phyloP scores from a whole-genome alignment of 2,888 invertebrate species.

The Andrena marginata region DNA sequence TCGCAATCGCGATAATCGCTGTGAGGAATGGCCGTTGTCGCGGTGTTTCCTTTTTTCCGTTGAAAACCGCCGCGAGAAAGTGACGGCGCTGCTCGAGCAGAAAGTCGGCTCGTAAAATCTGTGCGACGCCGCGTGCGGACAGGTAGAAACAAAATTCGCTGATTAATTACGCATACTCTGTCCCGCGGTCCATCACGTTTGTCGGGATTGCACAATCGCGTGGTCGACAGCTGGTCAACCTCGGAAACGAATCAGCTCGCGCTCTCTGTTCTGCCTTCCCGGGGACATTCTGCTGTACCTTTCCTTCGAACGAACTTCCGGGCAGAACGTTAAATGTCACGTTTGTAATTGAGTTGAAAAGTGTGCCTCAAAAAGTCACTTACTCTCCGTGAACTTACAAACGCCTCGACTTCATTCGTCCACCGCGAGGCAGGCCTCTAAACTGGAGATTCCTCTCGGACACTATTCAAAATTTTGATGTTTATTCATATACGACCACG shows the following conservation, averaged over 20 bases:
- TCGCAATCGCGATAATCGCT: not conserved
- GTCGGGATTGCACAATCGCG: slow-evolving; percentile 38
- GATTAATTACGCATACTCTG: slow-evolving; percentile 56
- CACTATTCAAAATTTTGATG: too few species aligned
- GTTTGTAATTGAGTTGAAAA: too few species aligned
- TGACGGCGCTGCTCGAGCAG: slow-evolving; percentile 43
- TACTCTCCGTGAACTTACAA: too few species aligned
- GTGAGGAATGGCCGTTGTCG: not conserved
- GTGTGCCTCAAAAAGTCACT: too few species aligned
- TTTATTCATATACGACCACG: too few species aligned
- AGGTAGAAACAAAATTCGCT: slow-evolving; percentile 32
- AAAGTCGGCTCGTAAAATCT: slow-evolving; percentile 37
- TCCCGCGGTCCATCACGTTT: slow-evolving; percentile 8
- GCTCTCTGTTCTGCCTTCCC: not conserved
- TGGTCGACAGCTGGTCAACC: slow-evolving; percentile 9
- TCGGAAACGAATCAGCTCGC: not conserved
- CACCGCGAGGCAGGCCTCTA: too few species aligned
- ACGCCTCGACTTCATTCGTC: too few species aligned
- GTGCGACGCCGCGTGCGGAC: slow-evolving; percentile 7
- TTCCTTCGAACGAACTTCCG: too few species aligned
- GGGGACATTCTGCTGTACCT: too few species aligned
- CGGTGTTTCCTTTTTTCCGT: slow-evolving; percentile 3
- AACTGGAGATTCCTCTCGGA: too few species aligned
- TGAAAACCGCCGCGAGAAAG: slow-evolving; percentile 56
- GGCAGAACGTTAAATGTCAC: too few species aligned